These are phyloP conservation scores for Microcebus tavaratra DNA, from an alignment of 2,113 vertebrate genomes.

Conservation along the genomic window DNA sequence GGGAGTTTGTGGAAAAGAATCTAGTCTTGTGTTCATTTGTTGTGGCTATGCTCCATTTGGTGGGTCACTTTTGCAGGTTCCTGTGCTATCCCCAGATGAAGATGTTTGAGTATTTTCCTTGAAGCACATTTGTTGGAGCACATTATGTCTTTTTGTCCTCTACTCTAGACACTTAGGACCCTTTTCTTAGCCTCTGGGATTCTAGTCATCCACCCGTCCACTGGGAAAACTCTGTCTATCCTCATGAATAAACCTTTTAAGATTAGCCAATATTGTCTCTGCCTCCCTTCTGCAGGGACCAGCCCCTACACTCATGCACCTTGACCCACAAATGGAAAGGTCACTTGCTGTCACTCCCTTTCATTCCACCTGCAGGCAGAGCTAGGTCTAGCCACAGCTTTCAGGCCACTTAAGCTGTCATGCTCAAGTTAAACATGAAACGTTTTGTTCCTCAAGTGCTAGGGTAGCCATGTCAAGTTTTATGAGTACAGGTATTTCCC, in stretches of 20 bases:
- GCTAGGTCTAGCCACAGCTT: background rate
- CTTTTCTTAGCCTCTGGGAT: background rate
- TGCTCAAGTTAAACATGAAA: background rate
- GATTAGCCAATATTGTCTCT: background rate
- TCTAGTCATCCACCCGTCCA: background rate
- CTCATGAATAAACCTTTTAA: background rate
- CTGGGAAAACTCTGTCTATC: background rate
- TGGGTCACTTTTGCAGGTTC: background rate
- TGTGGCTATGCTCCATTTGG: background rate
- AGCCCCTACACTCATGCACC: rapidly evolving
- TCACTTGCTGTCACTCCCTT: background rate
- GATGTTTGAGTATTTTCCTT: background rate
- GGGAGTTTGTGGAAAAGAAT: background rate
- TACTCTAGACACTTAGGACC: background rate
- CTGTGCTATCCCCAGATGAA: background rate
- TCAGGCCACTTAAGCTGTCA: background rate
- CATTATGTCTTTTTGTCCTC: background rate
- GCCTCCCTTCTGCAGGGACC: rapidly evolving
- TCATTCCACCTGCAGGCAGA: background rate
- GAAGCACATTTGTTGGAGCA: background rate
- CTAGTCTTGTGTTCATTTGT: background rate
- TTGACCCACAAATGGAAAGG: background rate
- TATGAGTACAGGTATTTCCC: background rate
- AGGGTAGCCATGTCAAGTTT: background rate
- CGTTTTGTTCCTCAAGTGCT: background rate